Base-by-base conservation (phyloP, 2,797 vertebrate species). In the Gobio occitaniae region DNA sequence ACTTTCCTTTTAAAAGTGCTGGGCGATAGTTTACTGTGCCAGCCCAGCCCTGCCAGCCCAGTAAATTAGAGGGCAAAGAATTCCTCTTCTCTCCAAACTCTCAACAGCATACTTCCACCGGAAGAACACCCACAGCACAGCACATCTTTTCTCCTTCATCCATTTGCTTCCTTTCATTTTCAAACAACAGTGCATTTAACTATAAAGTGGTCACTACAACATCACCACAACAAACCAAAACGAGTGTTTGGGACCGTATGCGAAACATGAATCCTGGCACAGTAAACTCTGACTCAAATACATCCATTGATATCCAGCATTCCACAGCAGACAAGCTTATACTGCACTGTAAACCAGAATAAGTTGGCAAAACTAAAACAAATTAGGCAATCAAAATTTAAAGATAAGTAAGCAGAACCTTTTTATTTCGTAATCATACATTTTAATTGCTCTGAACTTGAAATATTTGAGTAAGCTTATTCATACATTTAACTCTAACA, bases 31-130 rank as follows among this genome's bases (percentile, higher is more conserved):
- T 88, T 84, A 70, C 81, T 81, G 36, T 84, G 86, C 52, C 86
- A 87, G 9, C 52, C 70, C 83, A 89, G 76, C 84, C 84, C 69
- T 77, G 70, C 52, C 83, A 89, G 78, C 82, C 59, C 59, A 79
- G 90, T 85, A 91, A 92, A 93, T 93, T 90, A 92, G 89, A 93
- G 88, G 89, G 89, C 87, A 90, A 80, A 86, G 84, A 87, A 83
- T 88, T 91, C 86, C 88, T 88, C 79, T 87, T 86, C 89, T 88
- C 84, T 82, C 90, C 82, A 89, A 79, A 89, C 48, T 80, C 88
- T 88, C 44, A 85, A 86, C 78, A 72, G 81, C 89, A 77, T 88
- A 82, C 69, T 48, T 78, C 81, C 80, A 85, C 86, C 84, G 76
- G 66, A 88, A 90, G 78, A 92, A 91, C 86, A 91, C 90, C 89